Conservation (phyloP, 2,113 vertebrate species). For the Euleptes europaea region DNA sequence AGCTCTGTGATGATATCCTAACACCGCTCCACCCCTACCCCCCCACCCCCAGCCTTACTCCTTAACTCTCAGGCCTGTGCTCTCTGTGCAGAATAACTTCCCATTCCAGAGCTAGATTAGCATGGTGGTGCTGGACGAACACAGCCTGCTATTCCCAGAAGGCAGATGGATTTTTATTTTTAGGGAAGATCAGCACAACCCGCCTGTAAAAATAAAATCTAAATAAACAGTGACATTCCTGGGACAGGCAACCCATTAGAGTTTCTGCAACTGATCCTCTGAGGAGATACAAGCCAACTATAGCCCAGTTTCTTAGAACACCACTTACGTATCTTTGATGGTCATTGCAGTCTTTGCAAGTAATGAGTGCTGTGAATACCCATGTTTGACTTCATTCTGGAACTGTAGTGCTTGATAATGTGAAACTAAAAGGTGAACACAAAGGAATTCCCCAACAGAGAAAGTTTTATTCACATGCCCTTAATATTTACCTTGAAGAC, state of each 20-base stretch:
- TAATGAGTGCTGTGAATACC: background rate
- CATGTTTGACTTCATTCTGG: background rate
- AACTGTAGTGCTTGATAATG: background rate
- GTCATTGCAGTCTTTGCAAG: background rate
- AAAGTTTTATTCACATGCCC: background rate
- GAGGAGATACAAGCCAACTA: background rate
- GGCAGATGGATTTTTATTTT: conserved; percentile 1
- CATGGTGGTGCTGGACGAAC: background rate
- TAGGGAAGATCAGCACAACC: conserved; percentile 5
- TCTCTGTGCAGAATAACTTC: conserved; percentile 15
- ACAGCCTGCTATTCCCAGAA: conserved; percentile 2
- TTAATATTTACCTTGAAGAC: background rate
- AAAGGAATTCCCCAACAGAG: background rate
- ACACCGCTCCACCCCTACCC: background rate
- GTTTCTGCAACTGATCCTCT: background rate
- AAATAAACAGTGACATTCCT: conserved; percentile 18
- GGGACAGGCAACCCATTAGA: background rate
- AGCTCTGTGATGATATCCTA: conserved; percentile 4
- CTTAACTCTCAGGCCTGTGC: background rate
- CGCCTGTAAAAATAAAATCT: background rate
- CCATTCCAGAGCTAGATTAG: conserved; percentile 6
- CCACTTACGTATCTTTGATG: background rate
- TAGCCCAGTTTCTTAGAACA: background rate
- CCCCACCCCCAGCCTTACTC: background rate
- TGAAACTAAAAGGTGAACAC: background rate